Evolutionary conservation across 2,888 invertebrate genomes (phyloP), one percentile per base, ranked within the genome.

Genomic region (Tetheella fluctuosa): DNA sequence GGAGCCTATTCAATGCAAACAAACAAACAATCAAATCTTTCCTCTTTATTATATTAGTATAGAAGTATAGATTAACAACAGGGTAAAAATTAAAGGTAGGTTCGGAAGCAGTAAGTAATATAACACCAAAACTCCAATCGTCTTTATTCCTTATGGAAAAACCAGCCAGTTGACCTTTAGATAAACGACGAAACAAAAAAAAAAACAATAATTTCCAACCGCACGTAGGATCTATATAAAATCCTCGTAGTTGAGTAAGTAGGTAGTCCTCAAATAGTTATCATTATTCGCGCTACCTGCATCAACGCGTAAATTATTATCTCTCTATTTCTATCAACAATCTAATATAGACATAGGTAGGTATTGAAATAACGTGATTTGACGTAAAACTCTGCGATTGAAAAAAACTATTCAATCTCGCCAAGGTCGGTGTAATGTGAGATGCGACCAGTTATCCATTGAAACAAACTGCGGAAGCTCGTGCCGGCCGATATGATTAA

Each of bases 381-480:
- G 48, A 55, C 55, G 55, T 55, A 55, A 4, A 20, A 34, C 5
- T 34, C 20, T 17, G 20, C 34, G 30, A 55, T 37, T 34, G 23
- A 23, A 13, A 65, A 75, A 76, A 76, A 76, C 68, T 53, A 64
- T 57, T 60, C 58, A 64, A 52, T 42, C 63, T 60, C 8, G 54
- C 55, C 75, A 81, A 79, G 80, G 80, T 63, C 73, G 62, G 59
- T 57, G 58, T 56, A 61, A 63, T 71, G 64, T 61, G 59, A 56
- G 62, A 58, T 39, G 10, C 34, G 34, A 34, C 12, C 76, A 83
- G 77, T 83, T 55, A 59, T 66, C 57, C 64, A 68, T 65, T 62
- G 61, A 64, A 58, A 58, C 64, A 64, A 60, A 64, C 56, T 54
- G 65, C 62, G 64, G 59, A 34, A 67, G 64, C 74, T 70, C 70